Evolutionary conservation across 2,797 vertebrate species (phyloP), one percentile per base, ranked within the genome.

Genomic region (Anolis apletophallus): DNA sequence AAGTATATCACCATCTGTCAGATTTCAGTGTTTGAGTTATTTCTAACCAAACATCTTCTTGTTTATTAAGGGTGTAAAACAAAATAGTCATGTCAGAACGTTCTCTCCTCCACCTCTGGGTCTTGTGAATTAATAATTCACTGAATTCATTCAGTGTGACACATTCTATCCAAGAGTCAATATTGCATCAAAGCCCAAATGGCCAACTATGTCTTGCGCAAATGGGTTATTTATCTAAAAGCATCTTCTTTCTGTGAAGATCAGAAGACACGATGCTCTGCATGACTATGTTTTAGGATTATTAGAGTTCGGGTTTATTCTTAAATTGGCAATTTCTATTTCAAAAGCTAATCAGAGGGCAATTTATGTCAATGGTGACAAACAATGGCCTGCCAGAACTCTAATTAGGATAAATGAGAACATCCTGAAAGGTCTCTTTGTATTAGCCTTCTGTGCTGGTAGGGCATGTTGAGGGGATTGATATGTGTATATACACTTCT

Each of bases 21-120:
- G 23, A 34, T 79, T 79, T 72, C 67, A 71, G n/a, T 80, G n/a
- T 74, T 23, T 80, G 19, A 57, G 21, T 72, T 67, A 73, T 81
- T 46, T 80, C 57, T 71, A 61, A 67, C 40, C 67, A 76, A 80
- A 72, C 21, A n/a, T 72, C 46, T 19, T 67, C 29, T n/a, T 78
- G 76, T 16, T 73, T 80, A 86, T 81, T 80, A 74, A 86, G 81
- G 57, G 69, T 73, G 46, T 86, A 74, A 86, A 86, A 64, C 55
- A 81, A 78, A 71, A 84, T 67, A 84, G 54, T n/a, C 21, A 77
- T 57, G 36, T 17, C 26, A 26, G n/a, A 71, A 55, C 54, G 52
- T 77, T 55, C 50, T 23, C 23, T 10, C 75, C 9, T 59, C 57
- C 19, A 19, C 19, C 26, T 11, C 61, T 8, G 9, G 26, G 11